These are phyloP conservation scores for Phyllotis vaccarum DNA, from an alignment of 2,797 vertebrate species.

Conservation along the genomic window DNA sequence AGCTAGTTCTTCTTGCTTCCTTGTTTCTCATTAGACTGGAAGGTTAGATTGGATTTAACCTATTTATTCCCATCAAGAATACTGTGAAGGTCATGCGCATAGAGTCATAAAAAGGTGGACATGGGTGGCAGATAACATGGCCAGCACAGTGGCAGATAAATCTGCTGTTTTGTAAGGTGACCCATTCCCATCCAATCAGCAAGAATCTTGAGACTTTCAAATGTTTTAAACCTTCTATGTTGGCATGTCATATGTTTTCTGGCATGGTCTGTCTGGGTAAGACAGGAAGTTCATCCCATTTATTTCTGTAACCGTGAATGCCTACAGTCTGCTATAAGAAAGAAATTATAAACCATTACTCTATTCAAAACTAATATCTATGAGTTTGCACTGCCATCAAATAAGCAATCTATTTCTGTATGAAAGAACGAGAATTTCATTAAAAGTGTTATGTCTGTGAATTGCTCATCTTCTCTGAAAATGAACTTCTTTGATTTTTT, in stretches of 20 bases:
- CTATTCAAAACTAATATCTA: constrained; percentile 51
- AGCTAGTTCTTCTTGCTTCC: not conserved
- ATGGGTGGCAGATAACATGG: not conserved
- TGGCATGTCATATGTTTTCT: not conserved
- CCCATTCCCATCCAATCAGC: not conserved
- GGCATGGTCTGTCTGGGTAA: constrained; percentile 26
- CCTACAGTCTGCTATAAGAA: not conserved
- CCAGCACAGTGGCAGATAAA: not conserved
- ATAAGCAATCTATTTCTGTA: constrained; percentile 49
- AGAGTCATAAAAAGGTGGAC: not conserved
- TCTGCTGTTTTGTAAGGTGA: not conserved
- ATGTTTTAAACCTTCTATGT: constrained; percentile 35
- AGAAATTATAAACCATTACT: constrained; percentile 42
- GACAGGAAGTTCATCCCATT: constrained; percentile 18
- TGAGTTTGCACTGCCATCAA: constrained; percentile 47
- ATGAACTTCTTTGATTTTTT: constrained; percentile 32
- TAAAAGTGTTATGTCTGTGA: constrained; percentile 26
- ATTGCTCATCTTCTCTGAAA: constrained; percentile 47
- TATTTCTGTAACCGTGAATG: constrained; percentile 32
- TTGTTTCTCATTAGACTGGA: not conserved
- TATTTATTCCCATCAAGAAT: not conserved
- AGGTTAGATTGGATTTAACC: not conserved
- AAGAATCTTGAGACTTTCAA: not conserved
- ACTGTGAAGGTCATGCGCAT: not conserved
- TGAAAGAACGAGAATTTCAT: constrained; percentile 65